Conservation (phyloP, 2,113 vertebrate species). For the Carollia perspicillata region DNA sequence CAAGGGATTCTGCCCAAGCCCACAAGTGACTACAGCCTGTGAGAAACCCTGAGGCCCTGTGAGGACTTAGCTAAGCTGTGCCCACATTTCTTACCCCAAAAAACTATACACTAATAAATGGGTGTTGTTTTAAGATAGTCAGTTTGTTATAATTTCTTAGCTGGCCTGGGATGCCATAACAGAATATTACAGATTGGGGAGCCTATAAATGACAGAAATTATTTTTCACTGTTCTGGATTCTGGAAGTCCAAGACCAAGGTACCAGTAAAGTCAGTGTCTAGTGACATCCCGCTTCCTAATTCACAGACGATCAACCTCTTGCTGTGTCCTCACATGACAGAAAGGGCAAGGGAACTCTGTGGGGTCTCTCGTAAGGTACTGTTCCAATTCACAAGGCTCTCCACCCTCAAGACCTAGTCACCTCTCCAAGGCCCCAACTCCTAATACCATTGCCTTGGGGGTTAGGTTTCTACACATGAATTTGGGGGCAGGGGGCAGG, state of each 20-base stretch:
- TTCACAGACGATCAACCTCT: background rate
- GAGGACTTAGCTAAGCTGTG: background rate
- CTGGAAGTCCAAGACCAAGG: background rate
- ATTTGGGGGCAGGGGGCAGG: background rate
- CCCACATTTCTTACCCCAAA: background rate
- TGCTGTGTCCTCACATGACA: background rate
- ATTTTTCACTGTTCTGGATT: background rate
- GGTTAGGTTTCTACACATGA: background rate
- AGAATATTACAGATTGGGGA: background rate
- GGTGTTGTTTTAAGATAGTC: background rate
- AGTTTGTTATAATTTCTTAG: background rate
- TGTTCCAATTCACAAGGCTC: background rate
- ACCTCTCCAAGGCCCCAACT: background rate
- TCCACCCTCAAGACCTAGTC: background rate
- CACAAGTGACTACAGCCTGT: background rate
- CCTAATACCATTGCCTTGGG: background rate
- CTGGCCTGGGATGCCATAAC: background rate
- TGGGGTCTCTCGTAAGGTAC: background rate
- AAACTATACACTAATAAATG: background rate
- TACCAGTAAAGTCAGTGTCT: fast-evolving
- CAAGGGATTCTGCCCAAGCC: background rate
- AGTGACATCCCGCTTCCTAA: background rate
- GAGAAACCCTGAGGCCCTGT: background rate
- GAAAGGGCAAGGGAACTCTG: background rate
- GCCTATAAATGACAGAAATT: background rate